Conservation (phyloP, 2,888 invertebrate species). For the Trichogramma evanescens region DNA sequence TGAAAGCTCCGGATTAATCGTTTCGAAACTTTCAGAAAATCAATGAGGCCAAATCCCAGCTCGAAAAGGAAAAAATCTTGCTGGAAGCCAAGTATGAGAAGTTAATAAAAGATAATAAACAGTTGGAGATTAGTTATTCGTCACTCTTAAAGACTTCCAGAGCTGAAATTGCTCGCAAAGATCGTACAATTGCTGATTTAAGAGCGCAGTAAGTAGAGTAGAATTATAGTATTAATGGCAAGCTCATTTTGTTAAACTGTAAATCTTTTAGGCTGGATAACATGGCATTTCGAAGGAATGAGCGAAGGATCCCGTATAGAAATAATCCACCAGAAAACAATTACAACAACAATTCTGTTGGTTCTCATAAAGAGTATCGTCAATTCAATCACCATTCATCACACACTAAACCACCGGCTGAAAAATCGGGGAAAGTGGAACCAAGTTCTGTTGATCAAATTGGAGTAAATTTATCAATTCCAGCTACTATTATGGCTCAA, state of each 20-base stretch:
- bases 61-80: slow-evolving; percentile 22
- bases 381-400: background rate
- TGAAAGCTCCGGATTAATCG: background rate
- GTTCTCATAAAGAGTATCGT: background rate
- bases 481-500: background rate
- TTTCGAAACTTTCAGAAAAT: background rate
- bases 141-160: slow-evolving; percentile 49
- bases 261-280: slow-evolving; percentile 38
- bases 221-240: too few relatives aligned
- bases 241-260: background rate
- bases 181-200: slow-evolving; percentile 47
- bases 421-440: too few relatives aligned
- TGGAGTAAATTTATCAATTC: too few relatives aligned
- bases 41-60: background rate
- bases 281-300: slow-evolving; percentile 34
- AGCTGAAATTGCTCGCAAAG: slow-evolving; percentile 49
- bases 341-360: too few relatives aligned
- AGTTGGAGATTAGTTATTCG: slow-evolving; percentile 46
- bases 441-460: too few relatives aligned
- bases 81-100: slow-evolving; percentile 27
- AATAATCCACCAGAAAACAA: background rate
- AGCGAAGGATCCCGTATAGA: background rate
- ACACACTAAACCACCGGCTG: too few relatives aligned
- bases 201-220: slow-evolving; percentile 36
- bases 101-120: slow-evolving; percentile 36